Evolutionary conservation across 2,113 vertebrate genomes (phyloP).

Genomic region (Vicugna pacos): DNA sequence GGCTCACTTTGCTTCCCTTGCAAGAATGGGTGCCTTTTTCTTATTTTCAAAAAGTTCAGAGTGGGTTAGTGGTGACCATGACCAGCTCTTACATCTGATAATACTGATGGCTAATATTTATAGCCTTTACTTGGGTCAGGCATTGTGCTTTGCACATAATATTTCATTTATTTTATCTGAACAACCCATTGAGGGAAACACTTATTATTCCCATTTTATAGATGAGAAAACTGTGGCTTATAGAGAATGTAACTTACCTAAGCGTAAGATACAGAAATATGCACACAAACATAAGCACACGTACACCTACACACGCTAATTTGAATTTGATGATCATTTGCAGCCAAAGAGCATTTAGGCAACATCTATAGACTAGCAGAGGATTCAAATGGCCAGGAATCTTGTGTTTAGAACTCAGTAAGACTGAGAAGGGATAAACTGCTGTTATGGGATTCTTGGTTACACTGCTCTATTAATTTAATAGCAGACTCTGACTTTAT

Average conservation of each 20-base stretch:
- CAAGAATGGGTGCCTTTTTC: fast-evolving
- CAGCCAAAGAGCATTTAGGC: slow-evolving; percentile 52
- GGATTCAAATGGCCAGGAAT: slow-evolving; percentile 51
- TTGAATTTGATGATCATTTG: slow-evolving; percentile 56
- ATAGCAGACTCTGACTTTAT: slow-evolving; percentile 75
- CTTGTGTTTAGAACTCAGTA: slow-evolving; percentile 31
- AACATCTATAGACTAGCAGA: neutral
- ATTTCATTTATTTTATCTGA: neutral
- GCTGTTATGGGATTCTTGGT: slow-evolving; percentile 64
- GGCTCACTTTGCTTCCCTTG: neutral
- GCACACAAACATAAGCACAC: neutral
- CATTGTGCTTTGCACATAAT: neutral
- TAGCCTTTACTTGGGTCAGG: neutral
- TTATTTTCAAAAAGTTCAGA: neutral
- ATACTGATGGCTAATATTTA: neutral
- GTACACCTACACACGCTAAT: neutral
- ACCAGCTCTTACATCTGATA: neutral
- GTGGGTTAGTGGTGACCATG: neutral
- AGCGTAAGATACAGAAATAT: neutral
- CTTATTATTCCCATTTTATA: neutral
- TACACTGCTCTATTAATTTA: slow-evolving; percentile 81
- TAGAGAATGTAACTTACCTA: neutral
- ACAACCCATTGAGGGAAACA: neutral
- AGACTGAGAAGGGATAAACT: slow-evolving; percentile 63
- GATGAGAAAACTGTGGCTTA: neutral